Conservation (phyloP, 2,888 invertebrate species). For the Entomobrya proxima region DNA sequence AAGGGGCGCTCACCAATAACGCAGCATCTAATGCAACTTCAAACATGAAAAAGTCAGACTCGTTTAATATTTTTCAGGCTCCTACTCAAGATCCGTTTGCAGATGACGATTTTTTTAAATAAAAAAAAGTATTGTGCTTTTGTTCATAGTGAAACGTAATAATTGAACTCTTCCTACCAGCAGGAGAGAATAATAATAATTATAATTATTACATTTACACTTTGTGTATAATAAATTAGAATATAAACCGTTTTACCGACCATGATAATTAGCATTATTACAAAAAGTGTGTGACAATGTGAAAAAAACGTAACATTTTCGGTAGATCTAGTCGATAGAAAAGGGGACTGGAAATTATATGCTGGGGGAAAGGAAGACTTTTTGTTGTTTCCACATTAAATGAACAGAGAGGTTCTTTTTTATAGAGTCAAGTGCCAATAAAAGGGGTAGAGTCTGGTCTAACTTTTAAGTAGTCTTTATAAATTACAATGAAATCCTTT, state of each 20-base stretch:
- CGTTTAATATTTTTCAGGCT: conserved; percentile 91
- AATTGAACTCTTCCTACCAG: neutral
- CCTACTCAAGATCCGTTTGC: conserved; percentile 90
- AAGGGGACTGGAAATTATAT: neutral
- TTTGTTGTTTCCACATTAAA: too few relatives aligned
- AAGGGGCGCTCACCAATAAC: conserved; percentile 78
- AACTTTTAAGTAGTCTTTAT: too few relatives aligned
- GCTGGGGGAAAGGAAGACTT: too few relatives aligned
- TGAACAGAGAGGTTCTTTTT: too few relatives aligned
- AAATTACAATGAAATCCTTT: too few relatives aligned
- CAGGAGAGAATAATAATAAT: too few relatives aligned
- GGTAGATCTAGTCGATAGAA: neutral
- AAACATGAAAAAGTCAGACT: conserved; percentile 88
- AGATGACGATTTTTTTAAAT: conserved; percentile 85
- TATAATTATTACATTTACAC: too few relatives aligned
- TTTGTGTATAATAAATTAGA: too few relatives aligned
- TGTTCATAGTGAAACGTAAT: neutral
- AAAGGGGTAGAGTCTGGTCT: neutral
- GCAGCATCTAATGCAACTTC: conserved; percentile 72
- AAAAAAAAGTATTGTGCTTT: neutral
- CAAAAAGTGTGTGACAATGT: too few relatives aligned
- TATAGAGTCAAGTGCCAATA: conserved; percentile 33
- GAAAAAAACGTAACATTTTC: neutral
- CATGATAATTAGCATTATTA: too few relatives aligned
- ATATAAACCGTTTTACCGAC: too few relatives aligned